Percentiles rank a stretch among this genome's conserved stretches.
phyloP scores from a whole-genome alignment of 1,140 invertebrate genomes.

The Metopolophium dirhodum region DNA sequence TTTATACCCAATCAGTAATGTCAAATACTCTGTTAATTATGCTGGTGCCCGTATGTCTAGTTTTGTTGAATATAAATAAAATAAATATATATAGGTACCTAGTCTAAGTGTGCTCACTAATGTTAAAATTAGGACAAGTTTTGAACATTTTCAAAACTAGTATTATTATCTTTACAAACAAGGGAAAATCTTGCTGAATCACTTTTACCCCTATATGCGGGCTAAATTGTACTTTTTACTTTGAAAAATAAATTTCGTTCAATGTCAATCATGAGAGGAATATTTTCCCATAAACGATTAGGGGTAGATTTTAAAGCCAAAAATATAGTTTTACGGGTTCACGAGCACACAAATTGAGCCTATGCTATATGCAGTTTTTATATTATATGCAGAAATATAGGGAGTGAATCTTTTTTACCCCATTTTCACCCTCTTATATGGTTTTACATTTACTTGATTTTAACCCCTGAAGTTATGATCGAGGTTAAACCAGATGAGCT shows the following conservation, averaged over 20 bases:
- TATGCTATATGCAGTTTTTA: slow-evolving; percentile 24
- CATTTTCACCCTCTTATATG: slow-evolving; percentile 54
- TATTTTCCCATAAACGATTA: slow-evolving; percentile 42
- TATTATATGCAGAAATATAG: slow-evolving; percentile 38
- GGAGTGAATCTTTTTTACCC: slow-evolving; percentile 40
- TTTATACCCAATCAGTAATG: slow-evolving; percentile 35
- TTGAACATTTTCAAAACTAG: slow-evolving; percentile 40
- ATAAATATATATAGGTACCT: slow-evolving; percentile 17
- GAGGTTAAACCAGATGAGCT: slow-evolving; percentile 21
- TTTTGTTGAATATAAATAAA: slow-evolving; percentile 31
- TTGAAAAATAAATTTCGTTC: slow-evolving; percentile 34
- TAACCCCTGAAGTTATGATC: not conserved
- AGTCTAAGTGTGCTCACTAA: slow-evolving; percentile 25
- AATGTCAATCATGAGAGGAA: slow-evolving; percentile 25
- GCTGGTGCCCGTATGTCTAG: slow-evolving; percentile 56
- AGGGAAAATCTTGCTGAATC: slow-evolving; percentile 51
- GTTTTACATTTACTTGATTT: slow-evolving; percentile 35
- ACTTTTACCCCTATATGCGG: slow-evolving; percentile 52
- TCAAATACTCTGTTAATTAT: slow-evolving; percentile 8
- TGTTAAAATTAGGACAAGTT: slow-evolving; percentile 48
- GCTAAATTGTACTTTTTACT: slow-evolving; percentile 41
- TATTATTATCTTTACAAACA: slow-evolving; percentile 40
- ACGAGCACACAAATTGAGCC: not conserved
- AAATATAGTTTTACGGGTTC: slow-evolving; percentile 37
- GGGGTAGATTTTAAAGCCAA: slow-evolving; percentile 41